Evolutionary conservation across 2,113 vertebrate species (phyloP), one percentile per base, ranked within the genome.

Genomic region (Corythornis cristatus): DNA sequence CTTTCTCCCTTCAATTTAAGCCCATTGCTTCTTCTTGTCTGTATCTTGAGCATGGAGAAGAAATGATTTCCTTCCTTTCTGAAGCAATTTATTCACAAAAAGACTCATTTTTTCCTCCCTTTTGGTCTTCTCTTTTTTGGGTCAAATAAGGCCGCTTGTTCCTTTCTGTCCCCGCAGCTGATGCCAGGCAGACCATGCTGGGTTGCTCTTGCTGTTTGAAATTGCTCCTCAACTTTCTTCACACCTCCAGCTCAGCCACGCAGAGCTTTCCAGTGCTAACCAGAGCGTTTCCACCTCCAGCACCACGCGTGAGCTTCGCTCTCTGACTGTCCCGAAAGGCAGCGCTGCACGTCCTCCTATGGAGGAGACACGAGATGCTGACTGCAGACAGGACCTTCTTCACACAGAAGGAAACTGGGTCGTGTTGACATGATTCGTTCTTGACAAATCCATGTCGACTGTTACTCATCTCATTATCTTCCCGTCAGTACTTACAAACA

Each of bases 391-490:
- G 72, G 75, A 70, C 82, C 85, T 83, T 77, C 95, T 58, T 77
- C 93, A 94, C 58, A 89, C 11, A 33, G 66, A 91, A 86, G 51
- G 75, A 93, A 96, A 96, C 2, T 86, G 90, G 96, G 93, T 93
- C 79, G 28, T 77, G 92, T 86, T 91, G 93, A 93, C 68, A 60
- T 77, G 93, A 93, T 94, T 51, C 73, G 87, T 6, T 96, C 93
- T 71, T 91, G 96, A 96, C 94, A 96, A 96, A 96, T 96, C 87
- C 11, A 5, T 86, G 91, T 58, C 22, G 10, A 91, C 89, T 91
- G 91, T 37, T 89, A 62, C 91, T 92, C 87, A 82, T 92, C 91
- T 95, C 96, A 95, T 96, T 96, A 94, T 95, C 87, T 70, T 76
- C 88, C 87, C 35, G 7, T 91, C 92, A 89, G 82, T 46, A 91